A percentile compares a stretch with the other conserved stretches of the same genome.
These are phyloP conservation scores for Oreamnos americanus DNA, from an alignment of 2,113 vertebrate genomes.

Conservation along the genomic window DNA sequence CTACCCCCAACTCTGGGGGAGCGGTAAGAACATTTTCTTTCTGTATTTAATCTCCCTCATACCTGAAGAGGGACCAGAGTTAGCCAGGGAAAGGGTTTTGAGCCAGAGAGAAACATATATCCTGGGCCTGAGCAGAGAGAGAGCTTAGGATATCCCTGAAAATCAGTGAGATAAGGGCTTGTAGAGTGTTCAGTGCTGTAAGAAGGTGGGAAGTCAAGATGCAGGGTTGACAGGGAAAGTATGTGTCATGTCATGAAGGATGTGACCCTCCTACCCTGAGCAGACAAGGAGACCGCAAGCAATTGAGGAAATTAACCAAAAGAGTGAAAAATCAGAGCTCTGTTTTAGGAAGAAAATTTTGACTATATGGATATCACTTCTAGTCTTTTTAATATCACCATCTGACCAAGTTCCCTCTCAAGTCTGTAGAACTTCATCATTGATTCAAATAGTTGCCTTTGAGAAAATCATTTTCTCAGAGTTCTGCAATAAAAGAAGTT, in stretches of 20 bases:
- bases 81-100: not conserved
- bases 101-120: not conserved
- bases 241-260: not conserved
- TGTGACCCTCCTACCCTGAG: not conserved
- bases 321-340: not conserved
- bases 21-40: not conserved
- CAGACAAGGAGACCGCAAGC: not conserved
- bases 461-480: not conserved
- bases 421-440: not conserved
- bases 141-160: not conserved
- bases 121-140: not conserved
- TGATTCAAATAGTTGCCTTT: not conserved
- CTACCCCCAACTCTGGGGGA: fast-evolving
- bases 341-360: not conserved
- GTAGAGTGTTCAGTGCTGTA: not conserved
- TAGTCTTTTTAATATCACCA: not conserved
- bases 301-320: not conserved
- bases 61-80: not conserved
- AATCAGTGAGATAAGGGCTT: not conserved
- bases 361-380: not conserved
- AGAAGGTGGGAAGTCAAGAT: not conserved
- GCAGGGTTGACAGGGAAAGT: not conserved
- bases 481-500: not conserved
- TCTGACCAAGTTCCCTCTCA: not conserved
- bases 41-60: not conserved